Conservation (phyloP, 1,140 invertebrate species). For the Trypoxylus dichotomus region DNA sequence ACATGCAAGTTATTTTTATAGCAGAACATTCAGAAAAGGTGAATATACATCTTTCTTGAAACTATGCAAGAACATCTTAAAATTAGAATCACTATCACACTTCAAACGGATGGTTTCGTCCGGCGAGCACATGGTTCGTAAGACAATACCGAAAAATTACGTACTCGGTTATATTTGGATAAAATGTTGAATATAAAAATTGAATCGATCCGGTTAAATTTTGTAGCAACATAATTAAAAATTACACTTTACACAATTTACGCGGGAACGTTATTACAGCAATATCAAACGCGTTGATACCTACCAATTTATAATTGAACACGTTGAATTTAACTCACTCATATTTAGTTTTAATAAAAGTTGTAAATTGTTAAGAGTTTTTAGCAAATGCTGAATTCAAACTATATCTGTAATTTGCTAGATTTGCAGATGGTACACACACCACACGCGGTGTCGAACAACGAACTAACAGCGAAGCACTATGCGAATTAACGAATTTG, state of each 20-base stretch:
- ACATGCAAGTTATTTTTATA: not conserved
- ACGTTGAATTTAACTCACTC: slow-evolving; percentile 8
- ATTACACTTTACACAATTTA: not conserved
- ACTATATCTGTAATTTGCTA: not conserved
- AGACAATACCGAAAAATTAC: not conserved
- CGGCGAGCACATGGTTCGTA: not conserved
- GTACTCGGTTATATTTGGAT: not conserved
- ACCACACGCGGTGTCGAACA: not conserved
- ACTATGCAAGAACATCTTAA: not conserved
- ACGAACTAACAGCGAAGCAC: not conserved
- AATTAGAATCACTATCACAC: not conserved
- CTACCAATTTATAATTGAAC: slow-evolving; percentile 11
- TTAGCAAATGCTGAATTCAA: slow-evolving; percentile 8
- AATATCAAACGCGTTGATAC: not conserved
- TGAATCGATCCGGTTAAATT: not conserved
- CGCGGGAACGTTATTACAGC: not conserved
- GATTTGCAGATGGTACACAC: not conserved
- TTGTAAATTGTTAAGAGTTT: slow-evolving; percentile 7
- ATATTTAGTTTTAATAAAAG: not conserved
- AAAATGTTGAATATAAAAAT: not conserved
- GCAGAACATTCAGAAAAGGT: slow-evolving; percentile 11
- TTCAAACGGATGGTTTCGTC: not conserved
- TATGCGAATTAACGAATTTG: not conserved
- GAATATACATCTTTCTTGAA: not conserved
- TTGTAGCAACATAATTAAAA: too few species aligned